Base-by-base conservation (phyloP, 2,888 invertebrate genomes). In the Keiferia lycopersicella region DNA sequence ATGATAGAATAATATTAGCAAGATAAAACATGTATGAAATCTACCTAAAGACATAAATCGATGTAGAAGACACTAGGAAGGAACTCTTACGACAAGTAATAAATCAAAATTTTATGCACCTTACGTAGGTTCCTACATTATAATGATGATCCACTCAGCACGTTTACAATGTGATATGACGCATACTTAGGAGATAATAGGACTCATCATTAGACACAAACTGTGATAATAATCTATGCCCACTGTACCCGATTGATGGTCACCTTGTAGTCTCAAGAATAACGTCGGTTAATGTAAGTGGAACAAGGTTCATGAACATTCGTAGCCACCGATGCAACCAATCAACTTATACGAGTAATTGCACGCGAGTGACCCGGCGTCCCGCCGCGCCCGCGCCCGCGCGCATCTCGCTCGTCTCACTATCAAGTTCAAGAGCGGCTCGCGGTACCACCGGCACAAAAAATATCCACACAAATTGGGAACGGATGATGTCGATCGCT, bases 241-340 rank as follows among this genome's bases (percentile, higher is more conserved):
- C 69, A 71, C 67, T 63, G 67, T 69, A 69, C 68, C 64, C 66
- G 69, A 72, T 75, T 74, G 78, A 81, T 80, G 81, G 80, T 84
- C 81, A 82, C 83, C 84, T 87, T 84, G 87, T 79, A 80, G 72
- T 75, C 75, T 75, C 74, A 75, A 80, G 77, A 84, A 77, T 79
- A 79, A 76, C 77, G 75, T 81, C 80, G 79, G 78, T 75, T 84
- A 84, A 83, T 83, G 79, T 83, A 89, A 88, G 84, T 91, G 77
- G 91, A 86, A 87, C 90, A 87, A 91, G 90, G 91, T 89, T 89
- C 88, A 87, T 82, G 82, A 83, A 79, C 85, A 85, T 84, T 81
- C 81, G 82, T 78, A 82, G 74, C 74, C 80, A 80, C 74, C 26
- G 75, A 78, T 82, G 82, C 82, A 84, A n/a, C n/a, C n/a, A n/a